Conservation (phyloP, 2,888 invertebrate genomes). For the Vesta saturnalis region DNA sequence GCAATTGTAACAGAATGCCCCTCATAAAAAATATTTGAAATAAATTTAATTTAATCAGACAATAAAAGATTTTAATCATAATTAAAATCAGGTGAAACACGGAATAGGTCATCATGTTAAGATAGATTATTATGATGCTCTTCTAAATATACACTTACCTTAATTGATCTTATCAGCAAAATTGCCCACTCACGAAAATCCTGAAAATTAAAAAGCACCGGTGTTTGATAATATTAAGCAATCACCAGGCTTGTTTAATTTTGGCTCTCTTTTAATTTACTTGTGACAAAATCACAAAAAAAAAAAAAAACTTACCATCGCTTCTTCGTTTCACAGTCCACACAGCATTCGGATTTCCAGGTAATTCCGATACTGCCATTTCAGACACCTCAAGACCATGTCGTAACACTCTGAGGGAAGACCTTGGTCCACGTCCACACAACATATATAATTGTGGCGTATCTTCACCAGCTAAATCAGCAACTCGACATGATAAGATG, state of each 20-base stretch:
- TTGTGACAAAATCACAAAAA: not conserved
- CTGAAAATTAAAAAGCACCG: constrained; percentile 80
- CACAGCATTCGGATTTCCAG: constrained; percentile 99
- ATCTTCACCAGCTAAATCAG: constrained; percentile 97
- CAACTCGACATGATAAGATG: constrained; percentile 82
- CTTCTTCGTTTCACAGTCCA: constrained; percentile 98
- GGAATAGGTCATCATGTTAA: constrained; percentile 58
- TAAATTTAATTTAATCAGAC: constrained; percentile 19
- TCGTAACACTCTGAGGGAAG: constrained; percentile 89
- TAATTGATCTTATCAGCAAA: constrained; percentile 12
- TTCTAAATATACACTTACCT: constrained; percentile 29
- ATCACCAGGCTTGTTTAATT: constrained; percentile 71
- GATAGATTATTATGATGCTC: not conserved
- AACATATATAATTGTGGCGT: constrained; percentile 97
- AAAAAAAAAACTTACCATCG: constrained; percentile 80
- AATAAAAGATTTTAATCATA: constrained; percentile 54
- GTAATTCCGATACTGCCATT: constrained; percentile 99
- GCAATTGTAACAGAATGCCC: too few relatives aligned
- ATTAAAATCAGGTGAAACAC: constrained; percentile 61
- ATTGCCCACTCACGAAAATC: constrained; percentile 25
- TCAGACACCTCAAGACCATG: constrained; percentile 99
- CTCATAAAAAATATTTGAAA: constrained; percentile 12
- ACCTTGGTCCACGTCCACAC: constrained; percentile 95
- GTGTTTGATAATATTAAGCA: constrained; percentile 81
- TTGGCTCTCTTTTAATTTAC: constrained; percentile 51